phyloP scores from a whole-genome alignment of 2,113 vertebrate genomes.

The Thunnus thynnus region DNA sequence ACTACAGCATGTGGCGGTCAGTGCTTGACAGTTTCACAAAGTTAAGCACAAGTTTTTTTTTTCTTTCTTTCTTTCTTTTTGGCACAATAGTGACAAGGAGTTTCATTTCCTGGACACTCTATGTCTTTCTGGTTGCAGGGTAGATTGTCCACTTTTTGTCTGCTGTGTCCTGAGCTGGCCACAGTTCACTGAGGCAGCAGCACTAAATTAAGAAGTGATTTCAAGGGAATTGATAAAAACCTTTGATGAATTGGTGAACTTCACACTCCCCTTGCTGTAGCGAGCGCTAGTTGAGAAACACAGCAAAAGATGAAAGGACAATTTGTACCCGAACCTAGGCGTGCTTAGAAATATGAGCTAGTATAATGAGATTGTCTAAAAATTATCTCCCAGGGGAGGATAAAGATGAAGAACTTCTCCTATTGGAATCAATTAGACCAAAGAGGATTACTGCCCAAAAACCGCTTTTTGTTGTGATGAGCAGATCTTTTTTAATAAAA shows the following conservation, averaged over 20 bases:
- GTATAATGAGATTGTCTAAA: constrained; percentile 71
- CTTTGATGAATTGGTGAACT: constrained; percentile 59
- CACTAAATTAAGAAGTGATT: constrained; percentile 60
- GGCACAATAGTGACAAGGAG: background rate
- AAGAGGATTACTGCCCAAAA: constrained; percentile 51
- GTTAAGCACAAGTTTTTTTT: constrained; percentile 12
- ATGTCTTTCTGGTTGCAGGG: constrained; percentile 7
- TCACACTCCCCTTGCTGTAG: background rate
- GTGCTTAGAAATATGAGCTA: constrained; percentile 61
- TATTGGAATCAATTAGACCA: constrained; percentile 63
- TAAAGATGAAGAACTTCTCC: constrained; percentile 63
- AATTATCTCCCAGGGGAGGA: constrained; percentile 65
- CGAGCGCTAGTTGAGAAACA: background rate
- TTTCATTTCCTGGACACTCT: constrained; percentile 19
- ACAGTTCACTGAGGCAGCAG: constrained; percentile 38
- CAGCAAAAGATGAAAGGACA: constrained; percentile 55
- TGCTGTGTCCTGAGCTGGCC: constrained; percentile 37
- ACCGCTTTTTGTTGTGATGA: constrained; percentile 39
- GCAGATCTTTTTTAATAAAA: constrained; percentile 14
- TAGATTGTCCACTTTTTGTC: constrained; percentile 31
- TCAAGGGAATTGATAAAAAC: constrained; percentile 57
- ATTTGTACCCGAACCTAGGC: constrained; percentile 44
- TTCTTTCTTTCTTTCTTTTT: background rate
- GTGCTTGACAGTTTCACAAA: constrained; percentile 17
- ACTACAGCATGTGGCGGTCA: background rate